Evolutionary conservation across 23 tunicate species (phyloP).

Genomic region (Botrylloides violaceus): DNA sequence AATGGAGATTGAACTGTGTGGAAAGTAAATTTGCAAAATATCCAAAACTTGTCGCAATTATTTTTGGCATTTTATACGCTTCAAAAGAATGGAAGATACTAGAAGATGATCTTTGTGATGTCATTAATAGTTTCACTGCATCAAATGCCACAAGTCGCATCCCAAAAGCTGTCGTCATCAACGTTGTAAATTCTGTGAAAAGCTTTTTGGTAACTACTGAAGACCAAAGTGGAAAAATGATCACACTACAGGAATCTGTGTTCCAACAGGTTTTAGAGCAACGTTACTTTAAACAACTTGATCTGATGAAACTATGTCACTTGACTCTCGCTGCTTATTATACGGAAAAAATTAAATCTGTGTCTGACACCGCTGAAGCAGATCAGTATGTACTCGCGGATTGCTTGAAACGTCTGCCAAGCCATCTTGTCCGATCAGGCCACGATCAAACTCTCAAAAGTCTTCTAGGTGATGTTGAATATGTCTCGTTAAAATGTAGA

Average conservation of each 20-base stretch:
- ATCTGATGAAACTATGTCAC: neutral
- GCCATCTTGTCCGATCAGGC: slow-evolving; percentile 6
- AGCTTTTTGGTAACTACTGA: neutral
- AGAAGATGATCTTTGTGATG: slow-evolving; percentile 4
- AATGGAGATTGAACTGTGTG: neutral
- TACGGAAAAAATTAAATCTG: neutral
- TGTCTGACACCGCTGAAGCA: too few relatives aligned
- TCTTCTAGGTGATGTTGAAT: neutral
- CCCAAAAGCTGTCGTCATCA: neutral
- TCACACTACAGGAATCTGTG: neutral
- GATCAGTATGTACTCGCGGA: neutral
- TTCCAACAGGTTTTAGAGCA: slow-evolving; percentile 5
- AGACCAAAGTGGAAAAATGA: neutral
- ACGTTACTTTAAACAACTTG: neutral
- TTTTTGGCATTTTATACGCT: slow-evolving; percentile 1
- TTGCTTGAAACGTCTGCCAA: slow-evolving; percentile 10
- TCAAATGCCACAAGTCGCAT: neutral
- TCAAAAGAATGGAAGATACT: slow-evolving; percentile 6
- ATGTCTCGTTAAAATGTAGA: neutral
- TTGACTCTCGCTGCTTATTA: neutral
- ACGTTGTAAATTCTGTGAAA: slow-evolving; percentile 3
- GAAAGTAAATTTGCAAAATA: neutral
- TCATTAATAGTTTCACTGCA: neutral
- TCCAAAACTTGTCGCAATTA: neutral
- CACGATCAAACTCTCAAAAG: neutral